phyloP scores from a whole-genome alignment of 2,888 invertebrate species.

The Beris chalybata region DNA sequence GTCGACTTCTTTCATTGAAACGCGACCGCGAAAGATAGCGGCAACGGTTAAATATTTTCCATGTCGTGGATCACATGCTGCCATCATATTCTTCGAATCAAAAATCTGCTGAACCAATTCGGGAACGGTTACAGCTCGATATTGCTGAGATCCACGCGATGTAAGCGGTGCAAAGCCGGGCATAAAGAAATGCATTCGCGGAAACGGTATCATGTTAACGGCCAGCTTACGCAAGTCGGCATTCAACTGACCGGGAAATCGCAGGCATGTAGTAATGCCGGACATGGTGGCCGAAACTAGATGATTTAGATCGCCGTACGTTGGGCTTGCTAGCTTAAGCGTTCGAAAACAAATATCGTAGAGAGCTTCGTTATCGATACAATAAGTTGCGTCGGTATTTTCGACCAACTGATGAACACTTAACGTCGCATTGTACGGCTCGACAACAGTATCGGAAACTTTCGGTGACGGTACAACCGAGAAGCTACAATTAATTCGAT shows the following conservation, averaged over 20 bases:
- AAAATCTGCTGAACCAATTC: slow-evolving; percentile 73
- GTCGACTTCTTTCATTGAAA: slow-evolving; percentile 73
- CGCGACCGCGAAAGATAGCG: slow-evolving; percentile 80
- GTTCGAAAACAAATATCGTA: slow-evolving; percentile 88
- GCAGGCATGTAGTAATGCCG: slow-evolving; percentile 76
- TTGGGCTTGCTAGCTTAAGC: slow-evolving; percentile 78
- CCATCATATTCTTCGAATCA: slow-evolving; percentile 66
- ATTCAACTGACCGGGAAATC: slow-evolving; percentile 88
- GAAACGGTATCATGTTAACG: slow-evolving; percentile 95
- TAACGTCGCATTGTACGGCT: slow-evolving; percentile 83
- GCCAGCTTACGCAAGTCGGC: slow-evolving; percentile 84
- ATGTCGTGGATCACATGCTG: slow-evolving; percentile 85
- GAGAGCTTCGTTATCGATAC: slow-evolving; percentile 85
- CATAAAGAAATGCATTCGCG: slow-evolving; percentile 89
- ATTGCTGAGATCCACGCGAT: slow-evolving; percentile 82
- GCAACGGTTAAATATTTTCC: slow-evolving; percentile 84
- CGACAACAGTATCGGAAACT: slow-evolving; percentile 58
- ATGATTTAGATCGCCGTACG: slow-evolving; percentile 87
- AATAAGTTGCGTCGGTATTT: slow-evolving; percentile 83
- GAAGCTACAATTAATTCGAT: slow-evolving; percentile 78
- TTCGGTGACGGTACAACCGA: slow-evolving; percentile 57
- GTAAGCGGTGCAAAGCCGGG: slow-evolving; percentile 89
- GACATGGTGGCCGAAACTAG: slow-evolving; percentile 79
- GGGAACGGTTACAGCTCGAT: slow-evolving; percentile 82
- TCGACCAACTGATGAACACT: slow-evolving; percentile 81